Conservation (phyloP, 2,113 vertebrate genomes). For the Paedocypris sp. region DNA sequence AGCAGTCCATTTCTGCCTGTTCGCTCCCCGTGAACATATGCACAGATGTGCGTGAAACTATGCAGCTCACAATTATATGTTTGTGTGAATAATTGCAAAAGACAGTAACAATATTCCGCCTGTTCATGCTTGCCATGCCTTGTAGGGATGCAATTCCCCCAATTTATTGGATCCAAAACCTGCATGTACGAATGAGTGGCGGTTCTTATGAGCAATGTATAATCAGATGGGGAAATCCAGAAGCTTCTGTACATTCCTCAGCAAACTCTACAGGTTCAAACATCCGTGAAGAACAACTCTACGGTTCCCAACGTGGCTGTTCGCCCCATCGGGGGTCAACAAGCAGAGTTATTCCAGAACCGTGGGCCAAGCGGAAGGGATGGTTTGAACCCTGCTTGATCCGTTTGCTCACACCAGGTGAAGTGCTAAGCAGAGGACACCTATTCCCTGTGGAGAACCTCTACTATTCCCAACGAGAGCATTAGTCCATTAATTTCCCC, state of each 20-base stretch:
- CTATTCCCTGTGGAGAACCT: not conserved
- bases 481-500: slow-evolving; percentile 22
- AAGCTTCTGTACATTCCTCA: slow-evolving; percentile 37
- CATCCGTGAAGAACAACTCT: slow-evolving; percentile 20
- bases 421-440: slow-evolving; percentile 33
- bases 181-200: slow-evolving; percentile 26
- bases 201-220: slow-evolving; percentile 37
- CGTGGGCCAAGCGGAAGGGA: slow-evolving; percentile 4
- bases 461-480: not conserved
- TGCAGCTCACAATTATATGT: slow-evolving; percentile 22
- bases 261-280: slow-evolving; percentile 26
- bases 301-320: not conserved
- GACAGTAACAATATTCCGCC: not conserved
- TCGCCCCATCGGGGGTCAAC: not conserved
- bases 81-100: not conserved
- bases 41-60: slow-evolving; percentile 6
- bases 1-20: slow-evolving; percentile 28
- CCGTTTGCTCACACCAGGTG: slow-evolving; percentile 32
- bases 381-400: slow-evolving; percentile 30
- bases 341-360: slow-evolving; percentile 18
- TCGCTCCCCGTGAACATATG: not conserved
- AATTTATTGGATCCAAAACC: slow-evolving; percentile 8
- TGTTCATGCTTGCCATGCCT: slow-evolving; percentile 8
- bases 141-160: slow-evolving; percentile 1
- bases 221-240: slow-evolving; percentile 23